Evolutionary conservation across 2,888 invertebrate species (phyloP).

Genomic region (Macrostomum cliftonense): DNA sequence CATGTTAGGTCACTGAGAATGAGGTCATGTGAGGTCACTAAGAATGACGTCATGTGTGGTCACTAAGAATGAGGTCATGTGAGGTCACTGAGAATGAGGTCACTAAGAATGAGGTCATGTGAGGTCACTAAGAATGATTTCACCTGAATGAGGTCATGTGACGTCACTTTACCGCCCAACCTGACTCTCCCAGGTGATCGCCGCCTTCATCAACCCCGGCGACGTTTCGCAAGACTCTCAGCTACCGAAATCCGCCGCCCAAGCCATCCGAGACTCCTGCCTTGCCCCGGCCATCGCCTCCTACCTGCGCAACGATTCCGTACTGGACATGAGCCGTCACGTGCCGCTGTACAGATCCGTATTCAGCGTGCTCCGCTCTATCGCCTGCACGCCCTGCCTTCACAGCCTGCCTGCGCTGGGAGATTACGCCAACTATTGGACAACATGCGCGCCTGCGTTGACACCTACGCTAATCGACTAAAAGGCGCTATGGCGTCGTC

Average conservation of each 20-base stretch:
- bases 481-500: slow-evolving; percentile 30
- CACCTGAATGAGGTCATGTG: too few relatives aligned
- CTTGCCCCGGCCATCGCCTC: slow-evolving; percentile 69
- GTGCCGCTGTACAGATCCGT: slow-evolving; percentile 67
- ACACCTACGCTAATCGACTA: slow-evolving; percentile 68
- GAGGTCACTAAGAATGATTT: too few relatives aligned
- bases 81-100: too few relatives aligned
- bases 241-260: slow-evolving; percentile 2
- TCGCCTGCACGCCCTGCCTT: slow-evolving; percentile 47
- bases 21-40: too few relatives aligned
- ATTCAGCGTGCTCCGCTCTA: slow-evolving; percentile 57
- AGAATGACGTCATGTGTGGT: too few relatives aligned
- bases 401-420: slow-evolving; percentile 49
- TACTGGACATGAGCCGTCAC: slow-evolving; percentile 86
- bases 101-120: too few relatives aligned
- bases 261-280: slow-evolving; percentile 56
- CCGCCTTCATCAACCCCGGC: slow-evolving; percentile 11
- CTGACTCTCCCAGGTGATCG: slow-evolving; percentile 17
- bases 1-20: too few relatives aligned
- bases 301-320: slow-evolving; percentile 79
- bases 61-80: too few relatives aligned
- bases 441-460: slow-evolving; percentile 73
- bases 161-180: too few relatives aligned
- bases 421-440: slow-evolving; percentile 53
- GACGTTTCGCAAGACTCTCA: slow-evolving; percentile 2